Percentiles rank a stretch among this genome's conserved stretches.
Conservation (phyloP, 1,140 invertebrate species). For the Lepidurus couesii region DNA sequence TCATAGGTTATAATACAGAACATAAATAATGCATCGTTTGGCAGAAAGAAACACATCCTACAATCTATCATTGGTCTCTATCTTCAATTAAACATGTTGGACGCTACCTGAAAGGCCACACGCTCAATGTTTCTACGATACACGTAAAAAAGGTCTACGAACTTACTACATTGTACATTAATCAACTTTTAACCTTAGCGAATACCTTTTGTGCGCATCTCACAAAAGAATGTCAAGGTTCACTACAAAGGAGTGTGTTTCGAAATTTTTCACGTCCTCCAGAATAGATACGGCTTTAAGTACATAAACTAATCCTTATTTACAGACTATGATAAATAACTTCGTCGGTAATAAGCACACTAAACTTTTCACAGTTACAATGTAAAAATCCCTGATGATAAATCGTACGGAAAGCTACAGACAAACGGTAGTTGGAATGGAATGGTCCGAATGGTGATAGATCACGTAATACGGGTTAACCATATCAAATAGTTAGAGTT, state of each 20-base stretch:
- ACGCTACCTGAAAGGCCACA: not conserved
- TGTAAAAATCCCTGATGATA: constrained; percentile 5
- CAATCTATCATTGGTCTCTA: not conserved
- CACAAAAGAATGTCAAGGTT: not conserved
- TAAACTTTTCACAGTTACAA: not conserved
- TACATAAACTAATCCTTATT: not conserved
- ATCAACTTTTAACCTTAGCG: not conserved
- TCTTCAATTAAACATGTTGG: not conserved
- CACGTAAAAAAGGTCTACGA: not conserved
- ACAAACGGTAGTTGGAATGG: constrained; percentile 30
- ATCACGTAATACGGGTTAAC: not conserved
- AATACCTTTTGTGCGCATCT: not conserved
- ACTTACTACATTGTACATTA: not conserved
- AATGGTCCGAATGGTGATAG: constrained; percentile 29
- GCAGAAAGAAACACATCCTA: not conserved
- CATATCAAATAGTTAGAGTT: not conserved
- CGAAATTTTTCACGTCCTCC: constrained; percentile 25
- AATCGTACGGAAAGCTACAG: constrained; percentile 5
- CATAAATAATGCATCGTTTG: not conserved
- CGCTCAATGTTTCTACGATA: not conserved
- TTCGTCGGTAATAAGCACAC: not conserved
- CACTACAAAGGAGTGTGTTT: not conserved
- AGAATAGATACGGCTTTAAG: constrained; percentile 26
- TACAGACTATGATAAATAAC: not conserved
- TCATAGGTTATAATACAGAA: not conserved